Percentiles rank a stretch among this genome's conserved stretches.
Evolutionary conservation across 1,140 invertebrate genomes (phyloP).

Genomic region (Habropoda laboriosa): DNA sequence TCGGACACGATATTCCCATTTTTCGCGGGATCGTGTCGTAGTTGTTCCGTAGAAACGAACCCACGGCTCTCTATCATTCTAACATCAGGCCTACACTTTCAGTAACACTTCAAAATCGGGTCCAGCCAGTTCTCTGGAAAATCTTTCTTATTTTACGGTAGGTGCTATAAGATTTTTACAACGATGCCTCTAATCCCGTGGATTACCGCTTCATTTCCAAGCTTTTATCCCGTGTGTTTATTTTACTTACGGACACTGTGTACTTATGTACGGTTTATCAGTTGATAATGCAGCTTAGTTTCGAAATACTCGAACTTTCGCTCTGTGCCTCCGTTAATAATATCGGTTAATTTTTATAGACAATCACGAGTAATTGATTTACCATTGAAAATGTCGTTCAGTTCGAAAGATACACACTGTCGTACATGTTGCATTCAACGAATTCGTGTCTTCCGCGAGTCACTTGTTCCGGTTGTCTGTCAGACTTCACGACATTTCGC

Average conservation of each 20-base stretch:
- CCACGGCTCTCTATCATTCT: not conserved
- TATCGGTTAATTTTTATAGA: too few relatives aligned
- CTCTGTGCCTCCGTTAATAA: too few relatives aligned
- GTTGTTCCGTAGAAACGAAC: conserved; percentile 8
- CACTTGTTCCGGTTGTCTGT: not conserved
- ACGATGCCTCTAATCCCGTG: too few relatives aligned
- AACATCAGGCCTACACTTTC: not conserved
- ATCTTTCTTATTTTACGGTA: not conserved
- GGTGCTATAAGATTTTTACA: conserved; percentile 8
- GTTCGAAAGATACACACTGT: too few relatives aligned
- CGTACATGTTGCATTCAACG: too few relatives aligned
- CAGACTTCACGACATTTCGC: not conserved
- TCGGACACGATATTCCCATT: conserved; percentile 69
- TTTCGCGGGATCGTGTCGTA: conserved; percentile 20
- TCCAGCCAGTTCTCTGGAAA: not conserved
- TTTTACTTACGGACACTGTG: too few relatives aligned
- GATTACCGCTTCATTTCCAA: too few relatives aligned
- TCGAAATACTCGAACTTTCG: too few relatives aligned
- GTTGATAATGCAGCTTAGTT: too few relatives aligned
- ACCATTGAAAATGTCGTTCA: too few relatives aligned
- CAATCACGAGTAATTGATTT: too few relatives aligned
- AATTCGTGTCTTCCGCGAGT: not conserved
- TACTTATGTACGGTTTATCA: too few relatives aligned
- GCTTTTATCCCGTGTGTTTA: not conserved
- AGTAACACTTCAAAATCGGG: not conserved